Percentiles rank a stretch among this genome's conserved stretches.
These are phyloP conservation scores for Brachyopa scutellaris DNA, from an alignment of 2,888 invertebrate genomes.

Conservation along the genomic window DNA sequence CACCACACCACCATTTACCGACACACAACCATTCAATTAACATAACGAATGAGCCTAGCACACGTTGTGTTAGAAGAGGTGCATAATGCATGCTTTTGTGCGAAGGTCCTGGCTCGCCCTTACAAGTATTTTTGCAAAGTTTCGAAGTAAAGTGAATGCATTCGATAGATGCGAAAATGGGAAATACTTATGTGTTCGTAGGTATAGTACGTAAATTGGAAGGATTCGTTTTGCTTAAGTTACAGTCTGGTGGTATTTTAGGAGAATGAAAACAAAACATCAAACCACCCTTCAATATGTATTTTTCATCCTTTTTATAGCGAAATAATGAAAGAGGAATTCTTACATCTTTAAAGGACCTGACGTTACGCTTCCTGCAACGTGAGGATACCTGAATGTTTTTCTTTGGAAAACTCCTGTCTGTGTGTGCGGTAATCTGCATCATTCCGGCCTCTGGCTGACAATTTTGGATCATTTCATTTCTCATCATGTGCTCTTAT, in stretches of 20 bases:
- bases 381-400: conserved; percentile 1
- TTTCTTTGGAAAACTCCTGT: conserved; percentile 6
- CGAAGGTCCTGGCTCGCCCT: conserved; percentile 50
- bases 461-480: conserved; percentile 60
- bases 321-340: conserved; percentile 10
- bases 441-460: conserved; percentile 44
- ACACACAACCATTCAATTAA: conserved; percentile 66
- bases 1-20: conserved; percentile 16
- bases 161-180: conserved; percentile 18
- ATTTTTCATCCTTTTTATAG: background rate
- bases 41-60: conserved; percentile 70
- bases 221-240: conserved; percentile 3
- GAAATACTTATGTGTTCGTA: background rate
- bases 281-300: conserved; percentile 10
- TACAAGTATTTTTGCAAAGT: conserved; percentile 37
- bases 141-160: conserved; percentile 14
- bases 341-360: background rate
- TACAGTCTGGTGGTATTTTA: conserved; percentile 18
- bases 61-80: conserved; percentile 60
- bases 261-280: conserved; percentile 26
- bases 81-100: conserved; percentile 56
- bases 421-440: conserved; percentile 27
- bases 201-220: background rate
- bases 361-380: conserved; percentile 28
- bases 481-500: conserved; percentile 38